Conservation (phyloP, 2,888 invertebrate species). For the Eupeodes luniger region DNA sequence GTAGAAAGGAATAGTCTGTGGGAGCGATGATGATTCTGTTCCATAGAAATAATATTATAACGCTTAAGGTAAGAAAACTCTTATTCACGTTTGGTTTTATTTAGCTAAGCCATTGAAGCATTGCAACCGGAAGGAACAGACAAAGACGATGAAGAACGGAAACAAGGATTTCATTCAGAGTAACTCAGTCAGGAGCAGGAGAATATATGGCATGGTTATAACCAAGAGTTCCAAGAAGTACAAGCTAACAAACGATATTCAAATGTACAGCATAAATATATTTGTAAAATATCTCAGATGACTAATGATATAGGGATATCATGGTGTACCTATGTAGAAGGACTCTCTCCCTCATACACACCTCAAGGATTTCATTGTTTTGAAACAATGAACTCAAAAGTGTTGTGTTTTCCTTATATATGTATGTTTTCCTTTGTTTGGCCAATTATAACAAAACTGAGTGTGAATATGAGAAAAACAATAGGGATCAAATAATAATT, state of each 20-base stretch:
- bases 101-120: slow-evolving; percentile 7
- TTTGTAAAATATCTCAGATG: slow-evolving; percentile 45
- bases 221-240: background rate
- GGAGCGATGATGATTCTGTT: background rate
- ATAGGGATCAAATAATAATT: slow-evolving; percentile 5
- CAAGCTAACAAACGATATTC: background rate
- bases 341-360: background rate
- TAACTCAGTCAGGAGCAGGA: background rate
- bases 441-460: slow-evolving; percentile 14
- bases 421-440: slow-evolving; percentile 31
- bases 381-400: background rate
- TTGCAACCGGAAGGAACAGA: slow-evolving; percentile 20
- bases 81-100: slow-evolving; percentile 9
- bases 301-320: slow-evolving; percentile 50
- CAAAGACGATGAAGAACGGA: background rate
- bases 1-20: background rate
- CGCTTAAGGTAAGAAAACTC: slow-evolving; percentile 20
- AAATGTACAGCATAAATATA: background rate
- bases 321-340: background rate
- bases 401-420: background rate
- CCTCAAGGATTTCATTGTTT: background rate
- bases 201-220: background rate
- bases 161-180: slow-evolving; percentile 9
- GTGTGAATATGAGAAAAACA: slow-evolving; percentile 18
- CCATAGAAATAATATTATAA: background rate